Base-by-base conservation (phyloP, 2,888 invertebrate species). In the Stomorhina lunata region DNA sequence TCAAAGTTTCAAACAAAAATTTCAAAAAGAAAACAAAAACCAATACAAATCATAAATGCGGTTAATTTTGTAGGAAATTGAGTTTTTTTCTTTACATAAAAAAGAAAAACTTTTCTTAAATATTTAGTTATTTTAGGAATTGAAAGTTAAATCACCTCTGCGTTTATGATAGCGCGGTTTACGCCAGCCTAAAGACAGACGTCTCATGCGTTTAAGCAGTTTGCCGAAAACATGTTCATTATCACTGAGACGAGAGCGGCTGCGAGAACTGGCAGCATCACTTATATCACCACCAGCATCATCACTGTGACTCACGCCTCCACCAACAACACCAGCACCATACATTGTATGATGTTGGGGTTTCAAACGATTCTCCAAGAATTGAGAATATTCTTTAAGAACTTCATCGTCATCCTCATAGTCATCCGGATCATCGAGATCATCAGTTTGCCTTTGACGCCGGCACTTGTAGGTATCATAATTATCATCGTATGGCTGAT, bases 151-250 rank as follows among this genome's bases (percentile, higher is more conserved):
- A 86, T 91, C 91, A 91, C 91, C 91, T 91, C 92, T 89, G 82
- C 89, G 89, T 86, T 89, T 89, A 85, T 91, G 88, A 87, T 90
- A 87, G 78, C 90, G 90, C 69, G 90, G 89, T 84, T 90, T 91
- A 71, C 90, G 90, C 91, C 91, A 91, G 76, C 90, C 90, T 73
- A 90, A 86, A 32, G 91, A 90, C 71, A 91, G 86, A 77, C 91
- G 89, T 59, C 90, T 88, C 86, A 91, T 91, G 68, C 91, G 89
- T 59, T 89, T 87, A 66, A 91, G 84, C 63, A 91, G 83, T 17
- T 91, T 87, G 7, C 90, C 89, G 15, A 91, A 86, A 9, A 91
- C 87, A 72, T 90, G 91, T 48, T 89, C 87, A 57, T 86, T 89
- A 65, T 85, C 87, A 80, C 87, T 88, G 55, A 86, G 84, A n/a